A percentile compares a stretch with the other conserved stretches of the same genome.
phyloP scores from a whole-genome alignment of 1,140 invertebrate species.

The Homalodisca vitripennis region DNA sequence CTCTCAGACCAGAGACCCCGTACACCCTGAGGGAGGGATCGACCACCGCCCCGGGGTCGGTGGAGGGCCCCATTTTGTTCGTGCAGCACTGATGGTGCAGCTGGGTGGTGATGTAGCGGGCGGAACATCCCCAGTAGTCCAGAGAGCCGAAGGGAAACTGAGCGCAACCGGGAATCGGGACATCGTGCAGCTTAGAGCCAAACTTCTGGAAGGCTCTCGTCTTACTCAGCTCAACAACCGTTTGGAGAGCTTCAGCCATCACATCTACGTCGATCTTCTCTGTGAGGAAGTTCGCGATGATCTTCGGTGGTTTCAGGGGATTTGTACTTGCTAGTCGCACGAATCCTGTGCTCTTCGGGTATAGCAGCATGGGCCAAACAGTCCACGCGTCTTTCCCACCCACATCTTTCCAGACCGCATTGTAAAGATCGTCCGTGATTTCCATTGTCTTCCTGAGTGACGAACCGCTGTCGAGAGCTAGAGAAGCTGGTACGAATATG shows the following conservation, averaged over 20 bases:
- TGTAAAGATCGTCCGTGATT: slow-evolving; percentile 37
- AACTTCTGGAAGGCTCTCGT: slow-evolving; percentile 45
- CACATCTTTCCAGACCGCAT: slow-evolving; percentile 40
- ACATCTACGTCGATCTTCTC: slow-evolving; percentile 44
- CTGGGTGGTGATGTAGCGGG: slow-evolving; percentile 59
- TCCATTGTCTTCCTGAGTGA: slow-evolving; percentile 39
- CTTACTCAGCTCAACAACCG: slow-evolving; percentile 41
- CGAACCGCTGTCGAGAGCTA: slow-evolving; percentile 45
- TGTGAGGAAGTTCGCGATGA: slow-evolving; percentile 64
- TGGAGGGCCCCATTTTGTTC: slow-evolving; percentile 64
- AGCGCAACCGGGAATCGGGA: slow-evolving; percentile 59
- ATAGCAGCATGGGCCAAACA: slow-evolving; percentile 59
- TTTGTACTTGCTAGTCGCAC: slow-evolving; percentile 56
- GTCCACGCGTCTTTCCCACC: slow-evolving; percentile 57
- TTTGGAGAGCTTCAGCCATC: slow-evolving; percentile 38
- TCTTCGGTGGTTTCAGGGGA: slow-evolving; percentile 60
- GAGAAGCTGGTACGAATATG: slow-evolving; percentile 52
- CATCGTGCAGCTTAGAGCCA: slow-evolving; percentile 39
- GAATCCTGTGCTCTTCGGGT: slow-evolving; percentile 58
- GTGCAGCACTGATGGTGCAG: slow-evolving; percentile 61
- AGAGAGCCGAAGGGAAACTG: slow-evolving; percentile 56
- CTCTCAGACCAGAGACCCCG: slow-evolving; percentile 64
- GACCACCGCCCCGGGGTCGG: slow-evolving; percentile 57
- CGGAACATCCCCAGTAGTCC: slow-evolving; percentile 73
- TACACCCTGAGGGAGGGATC: slow-evolving; percentile 62